Evolutionary conservation across 2,797 vertebrate species (phyloP), one percentile per base, ranked within the genome.

Genomic region (Anguilla obscura): DNA sequence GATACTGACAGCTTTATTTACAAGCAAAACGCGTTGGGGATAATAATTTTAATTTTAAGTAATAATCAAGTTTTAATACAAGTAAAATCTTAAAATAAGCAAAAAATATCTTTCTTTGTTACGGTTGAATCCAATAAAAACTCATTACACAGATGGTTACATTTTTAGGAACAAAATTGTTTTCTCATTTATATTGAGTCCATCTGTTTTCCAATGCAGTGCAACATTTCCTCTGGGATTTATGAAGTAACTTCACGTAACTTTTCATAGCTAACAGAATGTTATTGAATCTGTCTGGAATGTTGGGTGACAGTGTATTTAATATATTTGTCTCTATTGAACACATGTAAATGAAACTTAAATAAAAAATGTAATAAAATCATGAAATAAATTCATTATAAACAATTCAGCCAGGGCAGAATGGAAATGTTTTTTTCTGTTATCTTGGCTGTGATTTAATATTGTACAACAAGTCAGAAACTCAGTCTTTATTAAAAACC

Each of bases 371-470:
- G 74, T 76, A 76, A 76, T 40, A 76, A 18, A 76, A 76, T 76
- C 16, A 12, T 40, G 1, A 76, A 40, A 76, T 76, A 21, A 40
- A 36, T 76, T 76, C 74, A 76, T 40, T 40, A 76, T 76, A 76
- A 40, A 76, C 74, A 6, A 36, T 36, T 76, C 74, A 76, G 18
- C 52, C 84, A n/a, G 60, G 86, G 79, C 87, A 86, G 63, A 63
- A 74, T 56, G 74, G 85, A 89, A 90, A 89, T 88, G 88, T 0
- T 89, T 90, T 89, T 89, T 66, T 76, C 50, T 86, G 89, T 91
- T 83, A 89, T 92, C 88, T 91, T 85, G 79, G 88, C 89, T 88
- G 85, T 90, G 89, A 90, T 91, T 92, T 90, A 92, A 91, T 91
- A 89, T 88, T 86, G 88, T 56, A 85, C 56, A 90, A 92, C 88